Base-by-base conservation (phyloP, 2,113 vertebrate species). In the Myiozetetes cayanensis region DNA sequence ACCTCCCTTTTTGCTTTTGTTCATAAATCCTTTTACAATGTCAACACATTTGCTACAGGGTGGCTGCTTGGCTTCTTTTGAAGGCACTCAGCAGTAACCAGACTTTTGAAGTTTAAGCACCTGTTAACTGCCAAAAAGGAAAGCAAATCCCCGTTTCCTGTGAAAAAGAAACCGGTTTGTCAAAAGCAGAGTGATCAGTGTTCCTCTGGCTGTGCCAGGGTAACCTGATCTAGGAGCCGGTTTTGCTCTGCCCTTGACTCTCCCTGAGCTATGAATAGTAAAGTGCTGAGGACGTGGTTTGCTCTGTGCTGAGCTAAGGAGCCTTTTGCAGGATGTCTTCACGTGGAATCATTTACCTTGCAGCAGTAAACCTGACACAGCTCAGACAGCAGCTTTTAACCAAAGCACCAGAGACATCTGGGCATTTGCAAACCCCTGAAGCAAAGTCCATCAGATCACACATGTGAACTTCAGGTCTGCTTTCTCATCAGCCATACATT, bases 381-480 rank as follows among this genome's bases (percentile, higher is more conserved):
- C 50, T 90, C 15, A 39, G 37, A 62, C 18, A 78, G 71, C 52
- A 71, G n/a, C 56, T 77, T 82, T 86, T 27, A 31, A 31, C 41
- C 20, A 21, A 61, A 88, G 25, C 39, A 86, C 35, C 44, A 78
- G 33, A 4, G 52, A 72, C 65, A 68, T 25, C 50, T 41, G 56
- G 49, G 50, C 41, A 11, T 67, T 71, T 61, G 74, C 62, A 91
- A 28, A 68, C 67, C 52, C 65, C 52, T 49, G 5, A 37, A 62
- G 50, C 43, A 59, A 78, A 76, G 55, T 49, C 56, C 59, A 47
- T 70, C 56, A 56, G 24, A 33, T 76, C 73, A 82, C 10, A 71
- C n/a, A 10, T 0, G 0, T 25, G 58, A 77, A 63, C 62, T 37
- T 47, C 0, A 0, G 30, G n/a, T 43, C 19, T 77, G 58, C 74